Percentiles rank a stretch among this genome's conserved stretches.
Conservation (phyloP, 1,140 invertebrate genomes). For the Cydia pomonella region DNA sequence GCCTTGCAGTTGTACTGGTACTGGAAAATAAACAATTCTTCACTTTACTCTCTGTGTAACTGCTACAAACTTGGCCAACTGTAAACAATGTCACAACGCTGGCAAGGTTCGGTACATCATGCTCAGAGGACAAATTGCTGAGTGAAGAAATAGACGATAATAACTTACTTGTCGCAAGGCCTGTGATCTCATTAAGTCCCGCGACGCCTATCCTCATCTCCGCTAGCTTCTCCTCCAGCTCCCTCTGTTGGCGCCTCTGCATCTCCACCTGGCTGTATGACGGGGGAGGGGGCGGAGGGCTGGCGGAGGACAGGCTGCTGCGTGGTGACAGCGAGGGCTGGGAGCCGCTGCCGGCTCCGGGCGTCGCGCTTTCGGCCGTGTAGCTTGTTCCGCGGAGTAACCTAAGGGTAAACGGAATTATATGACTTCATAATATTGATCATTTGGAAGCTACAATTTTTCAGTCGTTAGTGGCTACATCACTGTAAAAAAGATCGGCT, state of each 20-base stretch:
- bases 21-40: conserved; percentile 46
- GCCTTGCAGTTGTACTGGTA: conserved; percentile 71
- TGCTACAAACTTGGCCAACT: too few relatives aligned
- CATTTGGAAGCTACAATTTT: too few relatives aligned
- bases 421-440: conserved; percentile 36
- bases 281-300: conserved; percentile 87
- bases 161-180: conserved; percentile 66
- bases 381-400: conserved; percentile 82
- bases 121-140: too few relatives aligned
- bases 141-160: neutral
- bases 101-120: too few relatives aligned
- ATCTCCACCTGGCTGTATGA: conserved; percentile 83
- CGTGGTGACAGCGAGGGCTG: conserved; percentile 85
- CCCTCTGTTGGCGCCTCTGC: conserved; percentile 76
- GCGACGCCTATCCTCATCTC: conserved; percentile 80
- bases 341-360: conserved; percentile 75
- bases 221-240: conserved; percentile 81
- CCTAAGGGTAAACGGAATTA: conserved; percentile 46
- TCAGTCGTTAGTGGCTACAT: too few relatives aligned
- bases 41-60: too few relatives aligned
- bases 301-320: conserved; percentile 92
- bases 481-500: too few relatives aligned
- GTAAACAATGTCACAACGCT: too few relatives aligned
- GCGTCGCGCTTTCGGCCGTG: conserved; percentile 66
- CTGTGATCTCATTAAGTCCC: conserved; percentile 68